Evolutionary conservation across 2,888 invertebrate genomes (phyloP), one percentile per base, ranked within the genome.

Genomic region (Leptodirus hochenwartii): DNA sequence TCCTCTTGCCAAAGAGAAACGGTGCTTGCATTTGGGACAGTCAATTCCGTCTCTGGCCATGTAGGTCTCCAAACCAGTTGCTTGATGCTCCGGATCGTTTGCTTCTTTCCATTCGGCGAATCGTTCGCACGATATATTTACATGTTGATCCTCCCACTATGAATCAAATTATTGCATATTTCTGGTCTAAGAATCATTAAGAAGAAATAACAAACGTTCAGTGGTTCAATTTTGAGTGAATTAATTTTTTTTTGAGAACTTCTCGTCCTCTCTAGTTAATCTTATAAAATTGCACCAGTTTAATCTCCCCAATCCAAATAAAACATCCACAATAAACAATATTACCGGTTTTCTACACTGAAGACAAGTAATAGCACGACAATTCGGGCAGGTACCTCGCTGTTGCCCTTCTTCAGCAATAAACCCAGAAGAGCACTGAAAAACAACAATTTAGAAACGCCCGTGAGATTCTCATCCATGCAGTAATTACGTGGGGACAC

Each of bases 61-160:
- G 56, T 91, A 88, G 51, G 79, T 76, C 23, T 81, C 78, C 11
- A 93, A 72, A 1, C 80, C 85, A 16, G 70, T 70, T 1, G 74
- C 75, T 46, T 88, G 84, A 38, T 72, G 68, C 47, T 88, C 84
- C 0, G 87, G 85, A 58, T 91, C 88, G 44, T 88, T 88, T 39
- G 75, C 77, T 38, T 80, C 76, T 47, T 82, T 73, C 87, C 88
- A 90, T 40, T 72, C 70, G 13, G 73, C 67, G 51, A 80, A 91
- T 45, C 81, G 69, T 37, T 87, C 84, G 53, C 91, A 93, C 2
- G 72, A 66, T 35, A 87, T 64, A 14, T 80, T 81, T 45, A 88
- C 85, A 50, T 95, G 93, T 48, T 88, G 84, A 34, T 73, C 65
- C 46, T 80, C 81, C 93, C 93, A 93, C 85, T 90, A 50, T 5